Conservation (phyloP, 1,140 invertebrate species). For the Drosophila jambulina region DNA sequence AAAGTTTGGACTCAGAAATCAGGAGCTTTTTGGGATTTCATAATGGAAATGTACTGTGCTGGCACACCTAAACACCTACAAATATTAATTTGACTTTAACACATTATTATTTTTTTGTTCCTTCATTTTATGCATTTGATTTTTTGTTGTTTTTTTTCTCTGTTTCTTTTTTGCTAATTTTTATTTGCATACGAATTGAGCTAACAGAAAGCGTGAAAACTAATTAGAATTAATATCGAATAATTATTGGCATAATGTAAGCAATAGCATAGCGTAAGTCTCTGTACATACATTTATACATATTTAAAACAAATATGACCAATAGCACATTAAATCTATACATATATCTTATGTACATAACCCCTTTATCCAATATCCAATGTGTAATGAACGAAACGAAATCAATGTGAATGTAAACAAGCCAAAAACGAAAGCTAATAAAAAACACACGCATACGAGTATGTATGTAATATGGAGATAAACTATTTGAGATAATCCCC, state of each 20-base stretch:
- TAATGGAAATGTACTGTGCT: slow-evolving; percentile 27
- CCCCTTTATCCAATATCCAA: slow-evolving; percentile 20
- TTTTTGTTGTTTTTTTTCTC: slow-evolving; percentile 8
- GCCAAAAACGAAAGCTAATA: slow-evolving; percentile 72
- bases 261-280: slow-evolving; percentile 45
- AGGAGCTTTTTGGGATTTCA: slow-evolving; percentile 4
- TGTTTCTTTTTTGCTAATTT: slow-evolving; percentile 37
- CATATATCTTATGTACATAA: slow-evolving; percentile 20
- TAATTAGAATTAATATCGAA: slow-evolving; percentile 57
- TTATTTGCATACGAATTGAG: slow-evolving; percentile 63
- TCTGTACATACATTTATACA: slow-evolving; percentile 37
- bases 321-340: slow-evolving; percentile 15
- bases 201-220: slow-evolving; percentile 55
- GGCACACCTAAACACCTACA: slow-evolving; percentile 12
- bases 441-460: slow-evolving; percentile 33
- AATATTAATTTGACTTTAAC: slow-evolving; percentile 20
- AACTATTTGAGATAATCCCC: slow-evolving; percentile 33
- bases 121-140: slow-evolving; percentile 2
- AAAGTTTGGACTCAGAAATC: neutral
- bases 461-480: slow-evolving; percentile 10
- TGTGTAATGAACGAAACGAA: slow-evolving; percentile 46
- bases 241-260: slow-evolving; percentile 34
- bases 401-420: slow-evolving; percentile 81
- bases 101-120: slow-evolving; percentile 30
- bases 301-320: slow-evolving; percentile 22